Base-by-base conservation (phyloP, 2,888 invertebrate genomes). In the Glomeris marginata region DNA sequence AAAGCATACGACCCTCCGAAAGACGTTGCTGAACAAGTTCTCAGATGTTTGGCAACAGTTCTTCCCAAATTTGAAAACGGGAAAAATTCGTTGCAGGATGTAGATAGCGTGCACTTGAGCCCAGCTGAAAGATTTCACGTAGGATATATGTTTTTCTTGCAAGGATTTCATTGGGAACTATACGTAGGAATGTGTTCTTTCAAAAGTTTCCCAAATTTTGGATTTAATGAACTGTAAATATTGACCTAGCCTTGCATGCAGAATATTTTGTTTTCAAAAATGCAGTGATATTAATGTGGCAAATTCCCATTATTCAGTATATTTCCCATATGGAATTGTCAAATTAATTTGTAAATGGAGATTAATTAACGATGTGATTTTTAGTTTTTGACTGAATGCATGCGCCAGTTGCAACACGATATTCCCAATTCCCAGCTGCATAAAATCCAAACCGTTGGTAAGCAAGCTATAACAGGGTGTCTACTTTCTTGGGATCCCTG, bases 371-470 rank as follows among this genome's bases (percentile, higher is more conserved):
- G 13, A 15, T 40, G 15, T 40, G 16, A 40, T 40, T 18, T 38
- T 49, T 58, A 66, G 64, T 52, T 92, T 8, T 70, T 92, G 2
- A 72, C 74, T 34, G 75, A 76, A 5, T 84, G 85, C 60, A 77
- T 72, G 55, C 69, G 77, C 41, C 76, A 79, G 63, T 81, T 91
- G 53, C 71, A 80, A 6, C 81, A 91, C 64, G 65, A 74, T 54
- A 76, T 94, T 11, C 87, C 91, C 0, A 92, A 86, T 71, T 85
- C 86, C 0, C 66, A 80, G 46, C 67, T 94, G n/a, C 77, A 80
- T 60, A 73, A 74, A 44, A 77, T 94, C 53, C 74, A 76, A 59
- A 80, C 77, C 45, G 72, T 88, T 47, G 77, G 81, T 80, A 68
- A 65, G 72, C 62, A 41, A 41, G n/a, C 18, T 34, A 16, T 52